phyloP scores from a whole-genome alignment of 2,113 vertebrate species.

The Microtus oregoni region DNA sequence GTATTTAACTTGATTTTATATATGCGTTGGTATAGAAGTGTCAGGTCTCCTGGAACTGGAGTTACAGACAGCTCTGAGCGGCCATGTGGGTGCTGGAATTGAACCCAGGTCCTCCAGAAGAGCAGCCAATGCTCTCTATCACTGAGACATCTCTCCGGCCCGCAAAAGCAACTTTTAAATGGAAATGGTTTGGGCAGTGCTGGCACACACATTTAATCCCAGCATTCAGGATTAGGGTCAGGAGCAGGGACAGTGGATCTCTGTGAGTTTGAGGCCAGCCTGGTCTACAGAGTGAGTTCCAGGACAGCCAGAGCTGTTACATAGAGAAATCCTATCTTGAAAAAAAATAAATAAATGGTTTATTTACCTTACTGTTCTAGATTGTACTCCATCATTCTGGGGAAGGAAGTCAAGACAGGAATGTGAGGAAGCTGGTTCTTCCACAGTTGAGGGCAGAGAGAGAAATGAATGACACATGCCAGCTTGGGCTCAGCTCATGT shows the following conservation, averaged over 20 bases:
- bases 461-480: not conserved
- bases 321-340: not conserved
- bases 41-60: no score
- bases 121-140: no score
- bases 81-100: no score
- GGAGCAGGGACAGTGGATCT: not conserved
- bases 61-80: no score
- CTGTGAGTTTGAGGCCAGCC: not conserved
- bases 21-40: no score
- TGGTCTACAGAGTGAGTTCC: not conserved
- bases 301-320: not conserved
- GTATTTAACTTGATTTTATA: no score
- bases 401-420: not conserved
- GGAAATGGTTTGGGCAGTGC: not conserved
- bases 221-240: not conserved
- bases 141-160: no score
- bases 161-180: not conserved
- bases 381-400: not conserved
- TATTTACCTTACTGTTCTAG: not conserved
- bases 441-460: not conserved
- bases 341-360: not conserved
- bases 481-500: not conserved
- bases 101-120: no score
- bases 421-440: not conserved
- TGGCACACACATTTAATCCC: not conserved